phyloP scores from a whole-genome alignment of 2,888 invertebrate genomes.

The Athrips mouffetella region DNA sequence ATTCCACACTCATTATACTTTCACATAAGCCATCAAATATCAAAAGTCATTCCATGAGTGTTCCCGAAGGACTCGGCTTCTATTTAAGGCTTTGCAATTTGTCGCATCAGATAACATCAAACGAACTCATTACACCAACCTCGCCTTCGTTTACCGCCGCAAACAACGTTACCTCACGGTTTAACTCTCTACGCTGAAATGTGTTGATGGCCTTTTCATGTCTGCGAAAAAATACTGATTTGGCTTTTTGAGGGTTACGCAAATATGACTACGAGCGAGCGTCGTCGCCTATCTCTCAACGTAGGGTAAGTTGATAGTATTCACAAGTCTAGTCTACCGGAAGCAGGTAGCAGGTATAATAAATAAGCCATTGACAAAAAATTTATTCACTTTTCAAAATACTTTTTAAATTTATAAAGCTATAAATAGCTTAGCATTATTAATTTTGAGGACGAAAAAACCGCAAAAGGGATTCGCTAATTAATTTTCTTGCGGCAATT shows the following conservation, averaged over 20 bases:
- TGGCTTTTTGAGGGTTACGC: neutral
- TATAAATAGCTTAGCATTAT: neutral
- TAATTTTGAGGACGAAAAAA: conserved; percentile 1
- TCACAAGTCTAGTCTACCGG: too few species aligned
- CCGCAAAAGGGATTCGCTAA: conserved; percentile 14
- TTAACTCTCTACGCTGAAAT: neutral
- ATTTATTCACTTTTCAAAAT: too few species aligned
- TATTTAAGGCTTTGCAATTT: conserved; percentile 47
- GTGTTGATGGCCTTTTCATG: neutral
- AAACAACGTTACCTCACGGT: conserved; percentile 16
- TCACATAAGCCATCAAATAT: conserved; percentile 5
- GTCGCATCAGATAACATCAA: conserved; percentile 58
- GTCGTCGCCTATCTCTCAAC: too few species aligned
- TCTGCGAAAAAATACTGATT: neutral
- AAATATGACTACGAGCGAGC: too few species aligned
- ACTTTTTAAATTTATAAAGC: conserved; percentile 1
- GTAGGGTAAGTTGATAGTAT: too few species aligned
- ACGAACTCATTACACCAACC: conserved; percentile 44
- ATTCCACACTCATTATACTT: conserved; percentile 9
- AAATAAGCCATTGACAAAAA: too few species aligned
- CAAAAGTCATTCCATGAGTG: neutral
- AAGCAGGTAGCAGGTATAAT: too few species aligned
- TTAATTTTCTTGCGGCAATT: conserved; percentile 19
- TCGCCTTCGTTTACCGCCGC: conserved; percentile 5
- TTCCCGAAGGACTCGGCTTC: conserved; percentile 14